Evolutionary conservation across 1,140 invertebrate genomes (phyloP).

Genomic region (Sycobia sp.): DNA sequence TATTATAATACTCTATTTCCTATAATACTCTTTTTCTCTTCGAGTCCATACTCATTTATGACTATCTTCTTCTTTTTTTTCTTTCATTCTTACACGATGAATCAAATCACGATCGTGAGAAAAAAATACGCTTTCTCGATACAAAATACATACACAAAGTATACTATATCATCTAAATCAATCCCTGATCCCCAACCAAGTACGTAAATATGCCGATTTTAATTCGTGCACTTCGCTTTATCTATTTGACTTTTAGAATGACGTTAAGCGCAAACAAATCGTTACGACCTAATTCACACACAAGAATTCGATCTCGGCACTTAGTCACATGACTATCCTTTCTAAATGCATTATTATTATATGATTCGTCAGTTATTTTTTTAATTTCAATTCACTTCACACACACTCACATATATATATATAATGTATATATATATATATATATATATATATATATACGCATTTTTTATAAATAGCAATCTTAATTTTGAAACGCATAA

Average conservation of each 20-base stretch:
- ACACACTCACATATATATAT: no score
- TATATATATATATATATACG: no score
- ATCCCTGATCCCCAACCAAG: conserved; percentile 26
- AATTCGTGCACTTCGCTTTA: conserved; percentile 10
- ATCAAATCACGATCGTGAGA: neutral
- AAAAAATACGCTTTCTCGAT: conserved; percentile 22
- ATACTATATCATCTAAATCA: conserved; percentile 23
- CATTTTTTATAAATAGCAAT: conserved; percentile 35
- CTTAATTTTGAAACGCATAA: conserved; percentile 24
- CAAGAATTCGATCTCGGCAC: neutral
- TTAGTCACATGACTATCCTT: neutral
- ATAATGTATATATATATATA: no score
- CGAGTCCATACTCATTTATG: conserved; percentile 12
- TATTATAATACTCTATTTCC: conserved; percentile 23
- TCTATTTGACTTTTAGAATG: conserved; percentile 21
- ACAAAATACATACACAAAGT: conserved; percentile 25
- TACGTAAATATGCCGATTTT: conserved; percentile 7
- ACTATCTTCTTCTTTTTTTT: conserved; percentile 7
- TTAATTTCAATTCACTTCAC: no score
- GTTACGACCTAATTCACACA: conserved; percentile 18
- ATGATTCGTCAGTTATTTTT: conserved; percentile 7
- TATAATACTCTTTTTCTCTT: conserved; percentile 32
- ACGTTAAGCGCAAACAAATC: conserved; percentile 24
- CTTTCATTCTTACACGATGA: neutral
- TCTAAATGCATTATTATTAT: conserved; percentile 1